A percentile compares a stretch with the other conserved stretches of the same genome.
These are phyloP conservation scores for Caenorhabditis doughertyi DNA, from an alignment of 2,888 invertebrate species.

Conservation along the genomic window DNA sequence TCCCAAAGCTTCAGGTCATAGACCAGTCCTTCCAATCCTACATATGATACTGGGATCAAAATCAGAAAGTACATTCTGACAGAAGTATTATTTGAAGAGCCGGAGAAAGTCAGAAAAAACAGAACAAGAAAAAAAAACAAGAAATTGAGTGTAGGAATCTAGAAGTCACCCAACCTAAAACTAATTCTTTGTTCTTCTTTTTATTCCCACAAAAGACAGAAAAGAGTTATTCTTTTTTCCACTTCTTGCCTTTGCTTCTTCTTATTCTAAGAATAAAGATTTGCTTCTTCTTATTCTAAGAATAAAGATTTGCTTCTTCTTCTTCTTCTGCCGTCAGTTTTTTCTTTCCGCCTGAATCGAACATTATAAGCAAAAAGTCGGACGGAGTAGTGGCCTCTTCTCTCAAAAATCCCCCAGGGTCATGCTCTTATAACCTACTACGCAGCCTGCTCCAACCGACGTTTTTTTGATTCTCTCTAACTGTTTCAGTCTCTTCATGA, in stretches of 20 bases:
- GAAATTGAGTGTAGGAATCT: slow-evolving; percentile 31
- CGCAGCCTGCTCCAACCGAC: not conserved
- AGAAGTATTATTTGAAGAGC: not conserved
- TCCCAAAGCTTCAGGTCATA: too few relatives aligned
- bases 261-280: too few relatives aligned
- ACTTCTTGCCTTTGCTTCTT: slow-evolving; percentile 36
- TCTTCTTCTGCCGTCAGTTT: slow-evolving; percentile 10
- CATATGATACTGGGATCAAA: too few relatives aligned
- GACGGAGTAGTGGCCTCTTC: slow-evolving; percentile 14
- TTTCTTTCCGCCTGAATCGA: slow-evolving; percentile 55
- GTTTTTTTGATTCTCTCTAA: slow-evolving; percentile 35
- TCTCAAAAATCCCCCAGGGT: slow-evolving; percentile 31
- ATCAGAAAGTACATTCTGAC: too few relatives aligned
- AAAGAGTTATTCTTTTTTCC: slow-evolving; percentile 30
- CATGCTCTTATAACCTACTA: slow-evolving; percentile 35
- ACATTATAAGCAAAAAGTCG: slow-evolving; percentile 51
- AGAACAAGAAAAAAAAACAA: slow-evolving; percentile 25
- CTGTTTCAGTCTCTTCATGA: slow-evolving; percentile 27
- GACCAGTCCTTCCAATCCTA: too few relatives aligned
- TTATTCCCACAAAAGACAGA: slow-evolving; percentile 39
- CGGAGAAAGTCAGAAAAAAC: not conserved
- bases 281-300: too few relatives aligned
- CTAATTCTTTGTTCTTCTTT: slow-evolving; percentile 53
- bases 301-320: slow-evolving; percentile 29
- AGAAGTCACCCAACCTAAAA: slow-evolving; percentile 48